Evolutionary conservation across 2,797 vertebrate genomes (phyloP).

Genomic region (Cephalopachus bancanus): DNA sequence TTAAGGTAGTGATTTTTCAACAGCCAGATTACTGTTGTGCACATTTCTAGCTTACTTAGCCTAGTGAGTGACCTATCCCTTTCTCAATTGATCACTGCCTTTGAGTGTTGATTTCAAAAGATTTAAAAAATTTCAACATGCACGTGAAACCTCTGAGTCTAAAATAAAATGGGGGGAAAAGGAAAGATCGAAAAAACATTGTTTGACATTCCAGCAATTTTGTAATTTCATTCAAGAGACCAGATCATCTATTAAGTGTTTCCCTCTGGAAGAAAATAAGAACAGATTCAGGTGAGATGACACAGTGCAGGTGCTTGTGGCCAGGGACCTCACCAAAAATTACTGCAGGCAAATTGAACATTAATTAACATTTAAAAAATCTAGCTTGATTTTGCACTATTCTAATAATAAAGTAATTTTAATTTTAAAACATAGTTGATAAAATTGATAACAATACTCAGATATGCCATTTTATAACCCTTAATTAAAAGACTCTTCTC

Average conservation of each 20-base stretch:
- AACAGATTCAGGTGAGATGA: neutral
- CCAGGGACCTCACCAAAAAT: neutral
- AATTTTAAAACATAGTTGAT: neutral
- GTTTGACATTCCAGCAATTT: neutral
- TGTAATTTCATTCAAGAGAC: neutral
- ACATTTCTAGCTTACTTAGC: neutral
- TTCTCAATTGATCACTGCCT: neutral
- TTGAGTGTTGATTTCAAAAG: neutral
- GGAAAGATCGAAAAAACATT: neutral
- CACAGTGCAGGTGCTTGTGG: neutral
- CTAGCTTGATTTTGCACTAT: neutral
- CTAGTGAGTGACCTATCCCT: neutral
- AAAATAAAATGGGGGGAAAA: no score
- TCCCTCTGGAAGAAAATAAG: neutral
- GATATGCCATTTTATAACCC: neutral
- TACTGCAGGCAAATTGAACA: constrained; percentile 19
- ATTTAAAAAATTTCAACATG: no score
- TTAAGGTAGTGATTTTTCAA: neutral
- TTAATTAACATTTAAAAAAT: neutral
- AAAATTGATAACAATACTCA: neutral
- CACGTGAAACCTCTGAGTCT: no score
- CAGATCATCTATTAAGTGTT: neutral
- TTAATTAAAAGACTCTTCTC: neutral
- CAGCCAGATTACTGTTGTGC: neutral
- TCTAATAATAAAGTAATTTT: neutral